These are phyloP conservation scores for Ganaspis sp. DNA, from an alignment of 1,140 invertebrate genomes.

Conservation along the genomic window DNA sequence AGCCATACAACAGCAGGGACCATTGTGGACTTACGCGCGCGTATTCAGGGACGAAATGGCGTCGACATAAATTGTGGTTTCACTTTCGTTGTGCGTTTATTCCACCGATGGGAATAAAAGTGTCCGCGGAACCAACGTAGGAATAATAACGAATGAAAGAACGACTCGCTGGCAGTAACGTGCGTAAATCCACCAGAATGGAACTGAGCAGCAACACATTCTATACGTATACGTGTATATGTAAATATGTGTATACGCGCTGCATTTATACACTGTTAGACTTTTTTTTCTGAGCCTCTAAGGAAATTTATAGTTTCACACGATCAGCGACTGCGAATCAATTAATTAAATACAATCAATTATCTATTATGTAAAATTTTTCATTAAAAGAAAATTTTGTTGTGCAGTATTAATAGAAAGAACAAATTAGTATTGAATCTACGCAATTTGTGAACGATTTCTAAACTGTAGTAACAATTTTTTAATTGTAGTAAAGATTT, in stretches of 20 bases:
- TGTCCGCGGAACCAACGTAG: not conserved
- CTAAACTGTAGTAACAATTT: too few relatives aligned
- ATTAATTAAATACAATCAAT: too few relatives aligned
- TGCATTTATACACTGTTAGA: not conserved
- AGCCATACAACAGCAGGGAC: not conserved
- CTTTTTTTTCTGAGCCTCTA: too few relatives aligned
- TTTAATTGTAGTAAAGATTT: too few relatives aligned
- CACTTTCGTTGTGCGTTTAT: conserved; percentile 5
- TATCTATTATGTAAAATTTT: too few relatives aligned
- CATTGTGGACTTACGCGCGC: not conserved
- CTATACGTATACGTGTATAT: not conserved
- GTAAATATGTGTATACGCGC: too few relatives aligned
- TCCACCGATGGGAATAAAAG: not conserved
- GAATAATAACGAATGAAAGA: not conserved
- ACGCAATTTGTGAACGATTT: too few relatives aligned
- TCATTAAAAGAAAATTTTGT: too few relatives aligned
- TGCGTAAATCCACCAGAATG: not conserved
- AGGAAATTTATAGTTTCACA: too few relatives aligned
- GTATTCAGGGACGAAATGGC: not conserved
- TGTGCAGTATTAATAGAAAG: too few relatives aligned
- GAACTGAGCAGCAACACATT: not conserved
- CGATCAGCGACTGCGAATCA: too few relatives aligned
- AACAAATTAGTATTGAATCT: too few relatives aligned
- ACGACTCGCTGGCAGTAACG: not conserved
- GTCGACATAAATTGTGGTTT: conserved; percentile 1